Percentiles rank a stretch among this genome's conserved stretches.
Conservation (phyloP, 2,888 invertebrate species). For the Diarsia dahlii region DNA sequence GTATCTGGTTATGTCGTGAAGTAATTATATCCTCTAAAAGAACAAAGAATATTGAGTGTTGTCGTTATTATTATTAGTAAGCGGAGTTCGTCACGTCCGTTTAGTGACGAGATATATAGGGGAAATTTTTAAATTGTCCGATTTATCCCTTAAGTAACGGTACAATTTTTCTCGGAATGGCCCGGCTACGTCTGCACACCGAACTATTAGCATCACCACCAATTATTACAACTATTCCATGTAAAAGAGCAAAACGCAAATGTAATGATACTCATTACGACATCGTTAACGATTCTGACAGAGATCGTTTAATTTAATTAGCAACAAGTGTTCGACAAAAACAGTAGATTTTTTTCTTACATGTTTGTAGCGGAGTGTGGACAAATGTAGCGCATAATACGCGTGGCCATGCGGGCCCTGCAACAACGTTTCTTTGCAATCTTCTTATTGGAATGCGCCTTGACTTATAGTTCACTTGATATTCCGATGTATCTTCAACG, state of each 20-base stretch:
- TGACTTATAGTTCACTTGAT: constrained; percentile 18
- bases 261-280: constrained; percentile 62
- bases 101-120: too few relatives aligned
- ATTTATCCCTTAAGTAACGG: too few relatives aligned
- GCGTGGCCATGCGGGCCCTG: constrained; percentile 16
- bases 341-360: constrained; percentile 44
- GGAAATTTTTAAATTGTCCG: too few relatives aligned
- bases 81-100: too few relatives aligned
- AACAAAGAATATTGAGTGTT: too few relatives aligned
- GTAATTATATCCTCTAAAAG: too few relatives aligned
- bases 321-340: constrained; percentile 63
- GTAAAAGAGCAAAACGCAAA: constrained; percentile 53
- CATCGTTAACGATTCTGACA: constrained; percentile 59
- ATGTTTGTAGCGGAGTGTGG: constrained; percentile 25
- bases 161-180: too few relatives aligned
- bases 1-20: too few relatives aligned
- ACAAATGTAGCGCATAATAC: constrained; percentile 53
- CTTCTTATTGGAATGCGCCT: constrained; percentile 37
- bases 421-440: constrained; percentile 36
- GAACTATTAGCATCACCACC: constrained; percentile 35
- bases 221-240: constrained; percentile 43
- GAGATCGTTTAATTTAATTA: constrained; percentile 72
- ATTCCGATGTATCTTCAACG: constrained; percentile 26
- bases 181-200: constrained; percentile 46
- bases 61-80: too few relatives aligned